phyloP scores from a whole-genome alignment of 2,797 vertebrate genomes.

The Lithobates pipiens region DNA sequence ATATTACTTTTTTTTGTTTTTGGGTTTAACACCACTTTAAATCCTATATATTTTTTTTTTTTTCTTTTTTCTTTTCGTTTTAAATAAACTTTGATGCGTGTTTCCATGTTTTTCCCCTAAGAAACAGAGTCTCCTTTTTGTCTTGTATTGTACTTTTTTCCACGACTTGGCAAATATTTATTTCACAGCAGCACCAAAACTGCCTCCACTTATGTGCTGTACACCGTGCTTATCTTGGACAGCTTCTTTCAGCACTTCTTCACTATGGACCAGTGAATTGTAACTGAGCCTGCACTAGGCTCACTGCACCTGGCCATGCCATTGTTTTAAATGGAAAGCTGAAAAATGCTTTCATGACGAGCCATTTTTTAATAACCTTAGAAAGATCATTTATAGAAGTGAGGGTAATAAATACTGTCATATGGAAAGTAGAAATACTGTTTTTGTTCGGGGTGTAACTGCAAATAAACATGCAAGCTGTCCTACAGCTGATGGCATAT shows the following conservation, averaged over 20 bases:
- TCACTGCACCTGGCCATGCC: background rate
- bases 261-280: slow-evolving; percentile 17
- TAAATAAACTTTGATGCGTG: background rate
- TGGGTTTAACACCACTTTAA: no score
- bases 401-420: no score
- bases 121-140: background rate
- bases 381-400: no score
- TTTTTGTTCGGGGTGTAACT: no score
- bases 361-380: no score
- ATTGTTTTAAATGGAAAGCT: slow-evolving; percentile 1
- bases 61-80: no score
- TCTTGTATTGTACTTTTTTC: slow-evolving; percentile 21
- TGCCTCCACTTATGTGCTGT: background rate
- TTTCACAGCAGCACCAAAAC: slow-evolving; percentile 40
- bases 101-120: background rate
- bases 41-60: no score
- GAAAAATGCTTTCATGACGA: slow-evolving; percentile 5
- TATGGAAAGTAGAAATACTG: no score
- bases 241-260: slow-evolving; percentile 27
- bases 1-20: no score
- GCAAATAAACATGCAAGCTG: no score
- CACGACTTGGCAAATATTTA: slow-evolving; percentile 45
- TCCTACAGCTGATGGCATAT: no score
- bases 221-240: background rate
- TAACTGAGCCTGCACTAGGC: background rate